Evolutionary conservation across 2,113 vertebrate species (phyloP), one percentile per base, ranked within the genome.

Genomic region (Syngnathus scovelli): DNA sequence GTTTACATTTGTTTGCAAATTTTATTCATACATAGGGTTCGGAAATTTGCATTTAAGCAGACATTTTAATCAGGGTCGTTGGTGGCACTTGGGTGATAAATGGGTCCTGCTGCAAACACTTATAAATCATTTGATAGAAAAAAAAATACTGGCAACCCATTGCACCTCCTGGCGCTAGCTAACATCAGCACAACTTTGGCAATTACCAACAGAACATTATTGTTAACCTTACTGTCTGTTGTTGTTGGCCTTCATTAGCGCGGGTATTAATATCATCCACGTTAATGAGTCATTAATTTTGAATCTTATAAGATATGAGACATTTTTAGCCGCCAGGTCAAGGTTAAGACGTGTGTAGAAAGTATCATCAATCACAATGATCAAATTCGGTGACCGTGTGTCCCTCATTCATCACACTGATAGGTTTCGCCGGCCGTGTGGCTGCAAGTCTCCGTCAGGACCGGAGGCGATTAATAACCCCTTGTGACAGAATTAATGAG

Each of bases 381-480:
- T 86, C 83, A 61, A 78, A 78, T 88, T 85, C 86, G 87, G 71
- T 85, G 78, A 77, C 89, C 86, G 83, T 86, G 89, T 92, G 90
- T 88, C 86, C 68, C 85, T 87, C 87, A 90, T 91, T 85, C 82
- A 91, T 90, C 90, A 92, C 44, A 2, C 77, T 89, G 86, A 88
- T 83, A 83, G 78, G 62, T 81, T 82, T 66, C 79, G 71, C 84
- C 67, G 79, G 78, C 87, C 85, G 77, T 72, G 85, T 87, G 86
- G 71, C 80, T 72, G 51, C 11, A 51, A 66, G 82, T 77, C 65
- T 77, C 68, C 71, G 60, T 84, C 79, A 56, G 72, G 77, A 78
- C 79, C 66, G 64, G 78, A 82, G 81, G 86, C 87, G 83, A 89
- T 90, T 89, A 89, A 90, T 87, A 83, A 86, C 74, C 71, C 65